phyloP scores from a whole-genome alignment of 2,888 invertebrate species.

The Harpagoxenus sublaevis region DNA sequence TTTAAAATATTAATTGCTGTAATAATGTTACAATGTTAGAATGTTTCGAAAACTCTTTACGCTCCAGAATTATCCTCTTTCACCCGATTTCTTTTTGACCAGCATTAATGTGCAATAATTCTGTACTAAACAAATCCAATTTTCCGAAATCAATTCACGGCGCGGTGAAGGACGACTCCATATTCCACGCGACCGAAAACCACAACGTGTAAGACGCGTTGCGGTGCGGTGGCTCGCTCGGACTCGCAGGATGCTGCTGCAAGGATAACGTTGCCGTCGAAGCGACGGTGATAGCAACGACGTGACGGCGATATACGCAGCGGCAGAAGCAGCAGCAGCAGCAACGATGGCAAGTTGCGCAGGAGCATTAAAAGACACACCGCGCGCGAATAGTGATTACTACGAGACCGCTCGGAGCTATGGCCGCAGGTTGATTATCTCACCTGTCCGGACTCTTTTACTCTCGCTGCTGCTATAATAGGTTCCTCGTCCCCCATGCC shows the following conservation, averaged over 20 bases:
- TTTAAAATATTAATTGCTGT: neutral
- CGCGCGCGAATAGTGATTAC: constrained; percentile 82
- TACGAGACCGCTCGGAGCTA: constrained; percentile 79
- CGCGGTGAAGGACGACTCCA: neutral
- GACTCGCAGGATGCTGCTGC: constrained; percentile 56
- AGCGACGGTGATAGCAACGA: constrained; percentile 22
- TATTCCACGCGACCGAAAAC: constrained; percentile 36
- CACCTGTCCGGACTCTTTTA: constrained; percentile 84
- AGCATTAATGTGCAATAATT: neutral
- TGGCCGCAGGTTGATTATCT: constrained; percentile 84
- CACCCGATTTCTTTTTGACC: neutral
- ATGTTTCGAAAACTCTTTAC: neutral
- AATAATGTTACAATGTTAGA: neutral
- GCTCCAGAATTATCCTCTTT: neutral
- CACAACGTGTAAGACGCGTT: constrained; percentile 18
- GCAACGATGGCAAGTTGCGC: constrained; percentile 59
- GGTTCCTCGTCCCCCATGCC: constrained; percentile 80
- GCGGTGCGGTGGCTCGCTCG: constrained; percentile 59
- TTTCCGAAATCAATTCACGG: constrained; percentile 15
- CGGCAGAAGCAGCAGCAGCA: neutral
- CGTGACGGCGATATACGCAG: constrained; percentile 26
- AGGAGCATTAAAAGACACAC: constrained; percentile 79
- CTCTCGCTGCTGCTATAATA: constrained; percentile 83
- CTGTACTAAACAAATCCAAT: neutral
- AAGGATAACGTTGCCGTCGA: constrained; percentile 62